Evolutionary conservation across 2,113 vertebrate genomes (phyloP).

Genomic region (Nipponia nippon): DNA sequence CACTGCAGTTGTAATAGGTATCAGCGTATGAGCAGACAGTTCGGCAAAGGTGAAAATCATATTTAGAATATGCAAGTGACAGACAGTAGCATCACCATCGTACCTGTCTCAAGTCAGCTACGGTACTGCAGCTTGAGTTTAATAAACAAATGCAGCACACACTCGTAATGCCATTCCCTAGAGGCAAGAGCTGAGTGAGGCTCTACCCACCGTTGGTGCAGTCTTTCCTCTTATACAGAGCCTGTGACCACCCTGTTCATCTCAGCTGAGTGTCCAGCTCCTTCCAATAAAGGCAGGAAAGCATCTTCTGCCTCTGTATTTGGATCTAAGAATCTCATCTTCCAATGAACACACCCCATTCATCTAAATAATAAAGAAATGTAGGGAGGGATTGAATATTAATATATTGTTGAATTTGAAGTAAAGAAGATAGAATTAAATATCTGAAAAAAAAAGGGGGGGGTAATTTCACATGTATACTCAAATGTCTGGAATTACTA

Average conservation of each 20-base stretch:
- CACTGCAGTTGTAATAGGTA: background rate
- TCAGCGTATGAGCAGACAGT: background rate
- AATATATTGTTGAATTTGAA: background rate
- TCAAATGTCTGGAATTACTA: background rate
- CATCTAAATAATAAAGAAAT: background rate
- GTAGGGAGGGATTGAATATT: background rate
- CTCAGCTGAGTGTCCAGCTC: background rate
- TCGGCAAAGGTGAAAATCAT: background rate
- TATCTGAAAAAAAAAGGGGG: background rate
- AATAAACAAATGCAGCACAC: background rate
- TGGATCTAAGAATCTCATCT: background rate
- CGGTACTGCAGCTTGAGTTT: background rate
- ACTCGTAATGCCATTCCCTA: rapidly evolving
- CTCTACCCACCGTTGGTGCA: no score
- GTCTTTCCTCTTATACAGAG: background rate
- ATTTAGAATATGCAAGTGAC: background rate
- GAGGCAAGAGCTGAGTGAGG: background rate
- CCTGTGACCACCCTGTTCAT: background rate
- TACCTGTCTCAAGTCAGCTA: background rate
- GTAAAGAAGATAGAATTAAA: background rate
- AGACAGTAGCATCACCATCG: background rate
- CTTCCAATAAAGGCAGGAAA: background rate
- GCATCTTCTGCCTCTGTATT: background rate
- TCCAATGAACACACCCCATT: background rate
- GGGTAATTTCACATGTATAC: background rate